A percentile compares a stretch with the other conserved stretches of the same genome.
phyloP scores from a whole-genome alignment of 1,140 invertebrate genomes.

The Brachionus asplanchnoidis region DNA sequence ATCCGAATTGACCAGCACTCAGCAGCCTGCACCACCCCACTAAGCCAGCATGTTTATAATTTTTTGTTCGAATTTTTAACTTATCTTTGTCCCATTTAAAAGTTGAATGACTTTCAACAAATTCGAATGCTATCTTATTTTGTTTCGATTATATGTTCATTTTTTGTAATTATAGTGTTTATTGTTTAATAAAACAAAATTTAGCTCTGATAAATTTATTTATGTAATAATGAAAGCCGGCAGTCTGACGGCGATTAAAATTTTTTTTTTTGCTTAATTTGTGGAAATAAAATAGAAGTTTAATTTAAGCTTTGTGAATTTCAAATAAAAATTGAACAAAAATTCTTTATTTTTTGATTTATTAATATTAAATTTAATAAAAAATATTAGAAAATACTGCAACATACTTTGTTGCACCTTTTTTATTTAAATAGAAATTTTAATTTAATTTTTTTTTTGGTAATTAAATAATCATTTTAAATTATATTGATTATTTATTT shows the following conservation, averaged over 20 bases:
- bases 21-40: not conserved
- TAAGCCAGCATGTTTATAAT: not conserved
- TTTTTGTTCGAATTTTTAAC: not conserved
- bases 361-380: no score
- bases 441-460: no score
- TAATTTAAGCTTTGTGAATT: no score
- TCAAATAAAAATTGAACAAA: no score
- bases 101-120: not conserved
- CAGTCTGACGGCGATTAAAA: not conserved
- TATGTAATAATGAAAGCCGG: not conserved
- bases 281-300: not conserved
- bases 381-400: no score
- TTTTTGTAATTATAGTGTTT: conserved; percentile 5
- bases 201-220: not conserved
- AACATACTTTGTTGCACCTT: no score
- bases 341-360: no score
- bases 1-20: not conserved
- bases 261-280: not conserved
- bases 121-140: not conserved
- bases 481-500: no score
- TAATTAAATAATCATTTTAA: no score
- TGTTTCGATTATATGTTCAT: not conserved
- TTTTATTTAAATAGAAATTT: no score
- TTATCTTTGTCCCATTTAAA: not conserved
- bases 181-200: conserved; percentile 1